Evolutionary conservation across 2,797 vertebrate species (phyloP).

Genomic region (Lepus townsendii): DNA sequence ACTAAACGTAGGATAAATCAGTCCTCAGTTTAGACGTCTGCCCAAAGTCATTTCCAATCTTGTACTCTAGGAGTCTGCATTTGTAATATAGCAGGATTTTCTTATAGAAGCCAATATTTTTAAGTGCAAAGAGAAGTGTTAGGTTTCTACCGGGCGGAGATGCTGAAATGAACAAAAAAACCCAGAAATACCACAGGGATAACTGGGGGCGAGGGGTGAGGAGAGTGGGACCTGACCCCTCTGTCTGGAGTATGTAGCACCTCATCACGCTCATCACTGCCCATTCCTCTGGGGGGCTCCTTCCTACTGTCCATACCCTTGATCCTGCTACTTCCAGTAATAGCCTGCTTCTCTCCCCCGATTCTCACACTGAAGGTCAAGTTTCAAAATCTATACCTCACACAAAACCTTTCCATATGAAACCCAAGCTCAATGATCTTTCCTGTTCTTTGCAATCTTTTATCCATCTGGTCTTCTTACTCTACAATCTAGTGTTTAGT

Average conservation of each 20-base stretch:
- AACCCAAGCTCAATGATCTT: background rate
- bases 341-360: background rate
- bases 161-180: background rate
- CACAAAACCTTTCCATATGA: background rate
- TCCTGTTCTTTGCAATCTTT: background rate
- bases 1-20: background rate
- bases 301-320: background rate
- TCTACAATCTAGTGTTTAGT: background rate
- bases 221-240: fast-evolving
- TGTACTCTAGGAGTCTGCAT: background rate
- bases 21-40: background rate
- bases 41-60: background rate
- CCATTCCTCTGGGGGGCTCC: background rate
- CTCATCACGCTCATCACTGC: background rate
- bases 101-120: background rate
- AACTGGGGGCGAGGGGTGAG: background rate
- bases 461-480: background rate
- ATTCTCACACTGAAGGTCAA: background rate
- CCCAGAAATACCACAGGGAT: background rate
- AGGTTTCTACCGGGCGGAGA: background rate
- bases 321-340: background rate
- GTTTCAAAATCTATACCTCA: slow-evolving; percentile 1
- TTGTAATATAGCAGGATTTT: background rate
- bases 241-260: fast-evolving
- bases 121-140: background rate